Evolutionary conservation across 2,113 vertebrate species (phyloP), one percentile per base, ranked within the genome.

Genomic region (Capreolus pygargus): DNA sequence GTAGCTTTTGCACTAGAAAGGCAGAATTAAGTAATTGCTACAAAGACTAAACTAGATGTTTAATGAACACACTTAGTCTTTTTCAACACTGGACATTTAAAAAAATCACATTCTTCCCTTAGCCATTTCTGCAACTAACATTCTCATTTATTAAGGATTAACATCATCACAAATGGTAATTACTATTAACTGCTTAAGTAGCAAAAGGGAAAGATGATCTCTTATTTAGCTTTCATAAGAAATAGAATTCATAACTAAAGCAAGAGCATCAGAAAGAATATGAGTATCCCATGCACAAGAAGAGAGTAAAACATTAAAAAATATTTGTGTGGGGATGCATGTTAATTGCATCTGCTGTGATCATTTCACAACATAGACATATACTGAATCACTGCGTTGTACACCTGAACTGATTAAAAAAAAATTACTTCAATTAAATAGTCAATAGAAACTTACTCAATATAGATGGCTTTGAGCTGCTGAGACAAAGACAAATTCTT

Each of bases 381-480:
- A 47, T 1, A 86, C 17, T 21, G 16, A 58, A 60, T 60, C 55
- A 60, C 3, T 76, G 57, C 5, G 19, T 50, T 50, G 43, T 60
- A 93, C 1, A 39, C 12, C 17, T 60, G 92, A 78, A 50, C 61
- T n/a, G 36, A 50, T 74, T 8, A 1, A 2, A 25, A 86, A 94
- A 70, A 52, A 19, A 83, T n/a, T 23, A 25, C 28, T 64, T 89
- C 89, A 67, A 61, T 86, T 9, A 78, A 94, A 82, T 39, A 91
- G 23, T 52, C 55, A 33, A 93, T 43, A 60, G 8, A 3, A 88
- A 98, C 99, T 99, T 98, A 99, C 99, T 99, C 99, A 64, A 99
- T 97, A 95, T 99, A 99, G 98, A 99, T 99, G 74, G 98, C 92
- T 78, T 99, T 99, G 33, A 99, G 99, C 93, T 99, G 99, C 96